A percentile compares a stretch with the other conserved stretches of the same genome.
These are phyloP conservation scores for Centropristis striata DNA, from an alignment of 2,113 vertebrate genomes.

Conservation along the genomic window DNA sequence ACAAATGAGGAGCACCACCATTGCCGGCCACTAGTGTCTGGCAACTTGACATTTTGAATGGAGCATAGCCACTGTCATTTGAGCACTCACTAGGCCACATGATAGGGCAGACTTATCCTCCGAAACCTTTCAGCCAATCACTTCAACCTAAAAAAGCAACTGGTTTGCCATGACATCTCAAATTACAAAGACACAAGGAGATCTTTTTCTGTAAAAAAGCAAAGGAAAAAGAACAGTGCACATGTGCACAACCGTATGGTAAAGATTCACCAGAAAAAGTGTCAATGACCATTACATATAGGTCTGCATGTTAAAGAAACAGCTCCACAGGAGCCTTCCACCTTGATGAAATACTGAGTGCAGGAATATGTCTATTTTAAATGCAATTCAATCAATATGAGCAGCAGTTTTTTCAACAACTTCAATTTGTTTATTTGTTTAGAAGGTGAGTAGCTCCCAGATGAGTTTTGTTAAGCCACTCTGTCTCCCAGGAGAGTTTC, in stretches of 20 bases:
- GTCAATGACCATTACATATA: too few species aligned
- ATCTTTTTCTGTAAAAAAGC: not conserved
- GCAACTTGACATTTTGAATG: not conserved
- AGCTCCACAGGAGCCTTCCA: not conserved
- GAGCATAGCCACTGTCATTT: not conserved
- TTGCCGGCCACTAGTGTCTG: not conserved
- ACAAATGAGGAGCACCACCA: not conserved
- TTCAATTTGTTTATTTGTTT: slow-evolving; percentile 6
- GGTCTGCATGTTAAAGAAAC: not conserved
- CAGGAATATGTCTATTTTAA: not conserved
- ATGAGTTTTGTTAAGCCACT: slow-evolving; percentile 4
- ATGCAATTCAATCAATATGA: not conserved
- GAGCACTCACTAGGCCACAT: not conserved
- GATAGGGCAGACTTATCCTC: not conserved
- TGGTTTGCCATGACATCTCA: not conserved
- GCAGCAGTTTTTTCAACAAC: not conserved
- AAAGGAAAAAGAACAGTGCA: not conserved
- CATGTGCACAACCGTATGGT: too few species aligned
- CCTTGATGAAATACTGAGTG: not conserved
- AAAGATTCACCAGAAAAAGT: too few species aligned
- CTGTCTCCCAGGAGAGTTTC: slow-evolving; percentile 1
- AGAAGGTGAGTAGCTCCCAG: slow-evolving; percentile 7
- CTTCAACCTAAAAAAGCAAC: not conserved
- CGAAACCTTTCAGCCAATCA: not conserved
- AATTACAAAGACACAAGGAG: not conserved